Evolutionary conservation across 1,140 invertebrate species (phyloP).

Genomic region (Pogonomyrmex barbatus): DNA sequence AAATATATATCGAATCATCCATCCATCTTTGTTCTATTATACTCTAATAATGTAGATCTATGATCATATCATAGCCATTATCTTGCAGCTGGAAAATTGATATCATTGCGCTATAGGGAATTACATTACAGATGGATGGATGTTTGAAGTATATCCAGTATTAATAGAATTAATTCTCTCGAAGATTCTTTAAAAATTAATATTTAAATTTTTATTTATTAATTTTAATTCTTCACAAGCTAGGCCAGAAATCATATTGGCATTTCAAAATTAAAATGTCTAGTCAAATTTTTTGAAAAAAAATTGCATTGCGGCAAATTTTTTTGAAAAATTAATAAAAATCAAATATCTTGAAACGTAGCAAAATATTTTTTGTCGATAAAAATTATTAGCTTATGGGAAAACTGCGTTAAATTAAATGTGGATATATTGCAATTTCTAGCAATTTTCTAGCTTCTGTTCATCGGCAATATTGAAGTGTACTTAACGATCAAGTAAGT

Average conservation of each 20-base stretch:
- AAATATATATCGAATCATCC: conserved; percentile 2
- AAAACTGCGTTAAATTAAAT: too few species aligned
- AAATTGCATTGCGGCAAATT: not conserved
- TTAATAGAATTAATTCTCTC: conserved; percentile 3
- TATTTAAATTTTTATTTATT: not conserved
- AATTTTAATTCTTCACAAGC: not conserved
- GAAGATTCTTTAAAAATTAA: not conserved
- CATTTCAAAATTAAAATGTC: not conserved
- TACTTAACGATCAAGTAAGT: not conserved
- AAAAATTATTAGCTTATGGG: not conserved
- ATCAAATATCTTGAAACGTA: not conserved
- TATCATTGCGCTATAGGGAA: not conserved
- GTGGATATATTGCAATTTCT: too few species aligned
- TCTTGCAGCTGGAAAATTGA: conserved; percentile 4
- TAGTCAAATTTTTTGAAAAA: not conserved
- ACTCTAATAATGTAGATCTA: conserved; percentile 16
- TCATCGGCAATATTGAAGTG: not conserved
- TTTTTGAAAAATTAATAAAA: not conserved
- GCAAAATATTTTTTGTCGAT: not conserved
- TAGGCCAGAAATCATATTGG: not conserved
- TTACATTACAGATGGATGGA: not conserved
- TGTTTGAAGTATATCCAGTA: not conserved
- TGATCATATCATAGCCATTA: conserved; percentile 23
- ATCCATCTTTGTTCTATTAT: conserved; percentile 19
- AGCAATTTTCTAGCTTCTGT: not conserved